Percentiles rank a stretch among this genome's conserved stretches.
Conservation (phyloP, 2,888 invertebrate genomes). For the Ischnura elegans region DNA sequence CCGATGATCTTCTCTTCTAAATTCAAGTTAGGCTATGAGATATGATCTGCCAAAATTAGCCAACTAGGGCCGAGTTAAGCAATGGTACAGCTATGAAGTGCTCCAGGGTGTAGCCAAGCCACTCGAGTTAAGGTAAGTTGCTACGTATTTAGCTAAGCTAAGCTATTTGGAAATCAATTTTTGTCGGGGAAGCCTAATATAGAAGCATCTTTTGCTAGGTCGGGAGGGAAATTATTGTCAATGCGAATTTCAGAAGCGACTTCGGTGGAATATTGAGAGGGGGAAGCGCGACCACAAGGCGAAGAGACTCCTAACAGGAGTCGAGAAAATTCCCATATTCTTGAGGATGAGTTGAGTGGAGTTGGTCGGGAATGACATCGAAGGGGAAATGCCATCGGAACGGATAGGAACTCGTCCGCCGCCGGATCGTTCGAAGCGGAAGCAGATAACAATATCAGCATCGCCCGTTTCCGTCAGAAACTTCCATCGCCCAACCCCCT, state of each 20-base stretch:
- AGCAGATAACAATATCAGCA: slow-evolving; percentile 66
- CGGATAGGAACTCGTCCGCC: slow-evolving; percentile 13
- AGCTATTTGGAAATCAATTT: too few relatives aligned
- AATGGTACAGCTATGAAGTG: too few relatives aligned
- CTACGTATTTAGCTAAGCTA: too few relatives aligned
- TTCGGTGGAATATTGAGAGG: not conserved
- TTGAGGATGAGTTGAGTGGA: not conserved
- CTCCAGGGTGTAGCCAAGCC: too few relatives aligned
- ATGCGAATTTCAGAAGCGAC: not conserved
- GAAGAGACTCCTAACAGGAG: not conserved
- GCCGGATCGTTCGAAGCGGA: slow-evolving; percentile 58
- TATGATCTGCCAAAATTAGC: too few relatives aligned
- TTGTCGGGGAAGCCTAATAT: too few relatives aligned
- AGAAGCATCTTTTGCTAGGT: not conserved
- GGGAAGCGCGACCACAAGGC: not conserved
- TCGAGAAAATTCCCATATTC: not conserved
- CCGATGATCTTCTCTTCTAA: too few relatives aligned
- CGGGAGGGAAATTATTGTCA: not conserved
- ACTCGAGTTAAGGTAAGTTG: too few relatives aligned
- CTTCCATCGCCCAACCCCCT: not conserved
- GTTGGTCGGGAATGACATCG: not conserved
- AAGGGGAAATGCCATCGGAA: not conserved
- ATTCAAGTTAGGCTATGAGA: too few relatives aligned
- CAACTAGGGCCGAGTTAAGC: too few relatives aligned
- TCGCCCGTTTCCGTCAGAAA: slow-evolving; percentile 53